Base-by-base conservation (phyloP, 2,797 vertebrate species). In the Tympanoctomys barrerae region DNA sequence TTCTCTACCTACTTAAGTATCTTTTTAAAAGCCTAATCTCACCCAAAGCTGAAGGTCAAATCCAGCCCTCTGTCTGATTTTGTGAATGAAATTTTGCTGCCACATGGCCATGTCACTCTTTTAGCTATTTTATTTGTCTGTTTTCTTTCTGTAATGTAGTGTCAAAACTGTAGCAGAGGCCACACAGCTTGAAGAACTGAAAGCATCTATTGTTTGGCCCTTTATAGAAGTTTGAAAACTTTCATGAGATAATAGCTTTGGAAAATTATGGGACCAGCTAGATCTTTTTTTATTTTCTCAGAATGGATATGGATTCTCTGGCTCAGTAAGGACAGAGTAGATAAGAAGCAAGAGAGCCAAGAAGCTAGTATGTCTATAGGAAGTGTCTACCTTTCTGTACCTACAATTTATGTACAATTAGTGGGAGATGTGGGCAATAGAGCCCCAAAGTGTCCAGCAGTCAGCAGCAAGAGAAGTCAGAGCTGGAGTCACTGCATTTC, bases 141-240 rank as follows among this genome's bases (percentile, higher is more conserved):
- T 13, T n/a, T 36, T 26, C n/a, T 46, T 4, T 21, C 33, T 7
- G 1, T 0, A 0, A 4, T 0, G 19, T n/a, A 46, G 9, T 12
- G 1, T 5, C 3, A 4, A 0, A 24, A 3, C 12, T 49, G 12
- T 1, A 33, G 6, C 1, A 19, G 52, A 85, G 59, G 21, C 26
- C 59, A 8, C 14, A 1, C 0, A 24, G 31, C 57, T 66, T 0
- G 0, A 7, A 31, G 71, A 81, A 11, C 77, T 66, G 39, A 87
- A 66, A 75, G 71, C 46, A 36, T 49, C 57, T 12, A 14, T 31
- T 14, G 3, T 11, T 28, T 46, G 59, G 21, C 18, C 46, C 66
- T 91, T 81, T 16, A 54, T 21, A n/a, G 61, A 68, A 2, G 16
- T 7, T 14, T 52, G 28, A 49, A 19, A 14, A 83, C n/a, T 54